Conservation (phyloP, 1,140 invertebrate genomes). For the Druon quercuslanigerum region DNA sequence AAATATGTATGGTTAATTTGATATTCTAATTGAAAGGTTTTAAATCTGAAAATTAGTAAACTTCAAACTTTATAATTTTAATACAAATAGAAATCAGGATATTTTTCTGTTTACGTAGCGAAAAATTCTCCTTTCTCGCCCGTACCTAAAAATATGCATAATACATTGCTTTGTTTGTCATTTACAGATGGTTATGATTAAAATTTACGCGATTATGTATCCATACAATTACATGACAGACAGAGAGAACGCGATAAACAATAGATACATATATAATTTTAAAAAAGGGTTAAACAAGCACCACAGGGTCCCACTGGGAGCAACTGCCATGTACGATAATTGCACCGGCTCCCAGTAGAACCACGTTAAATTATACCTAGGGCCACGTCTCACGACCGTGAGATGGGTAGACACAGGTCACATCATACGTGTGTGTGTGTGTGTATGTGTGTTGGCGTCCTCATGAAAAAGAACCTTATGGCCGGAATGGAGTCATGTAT, state of each 20-base stretch:
- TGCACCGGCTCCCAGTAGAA: too few relatives aligned
- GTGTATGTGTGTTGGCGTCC: too few relatives aligned
- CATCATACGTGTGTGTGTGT: too few relatives aligned
- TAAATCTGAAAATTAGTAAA: neutral
- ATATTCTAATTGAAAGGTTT: neutral
- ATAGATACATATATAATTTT: slow-evolving; percentile 53
- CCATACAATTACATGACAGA: slow-evolving; percentile 44
- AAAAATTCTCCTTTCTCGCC: neutral
- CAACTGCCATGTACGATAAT: too few relatives aligned
- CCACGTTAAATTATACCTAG: too few relatives aligned
- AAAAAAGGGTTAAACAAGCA: slow-evolving; percentile 30
- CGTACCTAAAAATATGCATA: slow-evolving; percentile 30
- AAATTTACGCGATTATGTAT: slow-evolving; percentile 51
- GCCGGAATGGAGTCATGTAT: too few relatives aligned
- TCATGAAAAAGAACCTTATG: too few relatives aligned
- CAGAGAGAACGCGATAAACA: slow-evolving; percentile 8
- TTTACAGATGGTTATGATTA: slow-evolving; percentile 23
- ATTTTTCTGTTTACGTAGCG: slow-evolving; percentile 20
- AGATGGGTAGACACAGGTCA: too few relatives aligned
- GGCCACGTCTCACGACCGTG: too few relatives aligned
- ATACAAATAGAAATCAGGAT: neutral
- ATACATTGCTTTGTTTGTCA: slow-evolving; percentile 9
- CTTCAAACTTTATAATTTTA: slow-evolving; percentile 11
- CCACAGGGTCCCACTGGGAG: too few relatives aligned
- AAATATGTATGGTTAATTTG: too few relatives aligned